These are phyloP conservation scores for Tangara arthus DNA, from an alignment of 2,797 vertebrate genomes.

Conservation along the genomic window DNA sequence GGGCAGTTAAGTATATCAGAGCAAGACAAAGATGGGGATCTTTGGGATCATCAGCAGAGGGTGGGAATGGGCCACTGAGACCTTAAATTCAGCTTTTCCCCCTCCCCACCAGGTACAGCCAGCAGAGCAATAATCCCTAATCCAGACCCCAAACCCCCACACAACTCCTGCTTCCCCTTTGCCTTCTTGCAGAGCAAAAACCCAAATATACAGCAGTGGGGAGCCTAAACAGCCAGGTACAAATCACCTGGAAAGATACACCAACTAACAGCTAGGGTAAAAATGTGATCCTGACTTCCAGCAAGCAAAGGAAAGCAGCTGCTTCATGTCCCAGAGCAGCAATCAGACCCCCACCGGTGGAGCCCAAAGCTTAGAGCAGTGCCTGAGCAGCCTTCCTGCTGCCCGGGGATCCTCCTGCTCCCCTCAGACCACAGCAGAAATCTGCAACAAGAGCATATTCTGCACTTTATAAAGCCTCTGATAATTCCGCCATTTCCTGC, in stretches of 20 bases:
- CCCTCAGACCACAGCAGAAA: background rate
- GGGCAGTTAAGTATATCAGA: background rate
- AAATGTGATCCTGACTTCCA: background rate
- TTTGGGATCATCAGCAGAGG: background rate
- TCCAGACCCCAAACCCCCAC: background rate
- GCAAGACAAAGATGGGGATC: background rate
- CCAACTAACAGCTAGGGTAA: rapidly evolving
- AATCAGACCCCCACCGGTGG: background rate
- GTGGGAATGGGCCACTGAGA: background rate
- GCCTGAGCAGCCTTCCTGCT: background rate
- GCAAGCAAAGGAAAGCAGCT: background rate
- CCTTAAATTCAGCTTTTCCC: background rate
- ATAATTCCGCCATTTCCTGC: background rate
- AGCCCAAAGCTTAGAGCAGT: background rate
- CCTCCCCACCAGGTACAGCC: background rate
- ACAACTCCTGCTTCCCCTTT: background rate
- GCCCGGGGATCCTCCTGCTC: background rate
- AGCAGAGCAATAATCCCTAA: background rate
- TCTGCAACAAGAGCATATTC: background rate
- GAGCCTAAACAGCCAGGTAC: background rate
- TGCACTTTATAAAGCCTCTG: background rate
- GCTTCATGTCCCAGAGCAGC: background rate
- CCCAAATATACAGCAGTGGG: background rate
- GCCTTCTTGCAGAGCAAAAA: background rate
- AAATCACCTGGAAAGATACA: background rate